These are phyloP conservation scores for Mormyrus iriodes DNA, from an alignment of 2,113 vertebrate species.

Conservation along the genomic window DNA sequence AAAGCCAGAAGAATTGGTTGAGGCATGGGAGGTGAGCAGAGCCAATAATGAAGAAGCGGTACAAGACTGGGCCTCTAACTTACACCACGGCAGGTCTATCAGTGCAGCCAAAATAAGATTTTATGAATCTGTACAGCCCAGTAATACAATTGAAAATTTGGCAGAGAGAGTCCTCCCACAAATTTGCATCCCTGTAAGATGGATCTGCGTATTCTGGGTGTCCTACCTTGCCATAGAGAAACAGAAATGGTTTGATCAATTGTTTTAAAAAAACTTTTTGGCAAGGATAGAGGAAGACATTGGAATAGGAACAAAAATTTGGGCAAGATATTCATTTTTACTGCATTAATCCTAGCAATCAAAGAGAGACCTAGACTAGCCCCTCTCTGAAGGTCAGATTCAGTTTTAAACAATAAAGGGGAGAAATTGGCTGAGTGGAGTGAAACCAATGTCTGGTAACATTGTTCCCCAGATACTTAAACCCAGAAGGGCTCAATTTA, in stretches of 20 bases:
- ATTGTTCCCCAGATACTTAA: slow-evolving; percentile 22
- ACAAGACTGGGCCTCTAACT: not conserved
- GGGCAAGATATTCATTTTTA: slow-evolving; percentile 15
- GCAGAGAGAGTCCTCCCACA: not conserved
- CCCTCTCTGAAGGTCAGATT: slow-evolving; percentile 12
- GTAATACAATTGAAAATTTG: slow-evolving; percentile 16
- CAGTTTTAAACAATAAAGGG: slow-evolving; percentile 3
- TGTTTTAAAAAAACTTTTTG: not conserved
- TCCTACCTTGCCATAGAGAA: slow-evolving; percentile 19
- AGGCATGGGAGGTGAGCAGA: not conserved
- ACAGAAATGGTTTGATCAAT: not conserved
- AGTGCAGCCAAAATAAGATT: not conserved
- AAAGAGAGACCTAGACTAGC: not conserved
- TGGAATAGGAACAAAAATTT: slow-evolving; percentile 19
- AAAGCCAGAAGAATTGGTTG: not conserved
- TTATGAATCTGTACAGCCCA: slow-evolving; percentile 14
- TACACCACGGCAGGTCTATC: not conserved
- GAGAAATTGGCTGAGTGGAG: slow-evolving; percentile 13
- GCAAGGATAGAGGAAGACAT: not conserved
- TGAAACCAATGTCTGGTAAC: not conserved
- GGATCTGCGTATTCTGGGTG: not conserved
- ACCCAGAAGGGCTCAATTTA: not conserved
- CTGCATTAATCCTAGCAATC: slow-evolving; percentile 4
- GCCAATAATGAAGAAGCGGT: not conserved
- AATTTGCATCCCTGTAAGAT: slow-evolving; percentile 9